These are phyloP conservation scores for Labia minor DNA, from an alignment of 2,888 invertebrate genomes.

Conservation along the genomic window DNA sequence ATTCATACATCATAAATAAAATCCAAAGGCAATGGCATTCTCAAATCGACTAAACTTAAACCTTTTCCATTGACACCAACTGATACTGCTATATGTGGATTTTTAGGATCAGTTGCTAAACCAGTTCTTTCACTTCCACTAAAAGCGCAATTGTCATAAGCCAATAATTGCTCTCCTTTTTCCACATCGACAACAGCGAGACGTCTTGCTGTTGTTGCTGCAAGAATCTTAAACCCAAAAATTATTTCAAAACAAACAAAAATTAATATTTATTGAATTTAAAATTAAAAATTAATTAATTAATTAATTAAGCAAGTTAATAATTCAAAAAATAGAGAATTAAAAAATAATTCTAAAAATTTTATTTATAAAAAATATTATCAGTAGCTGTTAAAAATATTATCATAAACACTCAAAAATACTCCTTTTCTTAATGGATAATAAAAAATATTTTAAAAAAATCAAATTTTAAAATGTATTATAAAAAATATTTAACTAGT, in stretches of 20 bases:
- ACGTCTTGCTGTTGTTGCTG: slow-evolving; percentile 39
- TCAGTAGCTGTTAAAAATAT: no score
- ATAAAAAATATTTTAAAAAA: no score
- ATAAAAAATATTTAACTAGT: no score
- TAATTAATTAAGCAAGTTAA: no score
- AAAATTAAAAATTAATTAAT: no score
- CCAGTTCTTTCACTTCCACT: slow-evolving; percentile 38
- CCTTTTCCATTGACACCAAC: slow-evolving; percentile 41
- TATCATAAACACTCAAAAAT: no score
- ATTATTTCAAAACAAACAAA: slow-evolving; percentile 14
- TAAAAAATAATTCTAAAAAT: no score
- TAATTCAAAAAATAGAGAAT: no score
- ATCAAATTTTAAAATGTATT: no score
- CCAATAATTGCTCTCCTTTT: slow-evolving; percentile 38
- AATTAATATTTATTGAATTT: no score
- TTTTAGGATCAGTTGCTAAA: slow-evolving; percentile 38
- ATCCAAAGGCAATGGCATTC: slow-evolving; percentile 41
- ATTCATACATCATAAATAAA: slow-evolving; percentile 39
- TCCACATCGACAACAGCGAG: slow-evolving; percentile 41
- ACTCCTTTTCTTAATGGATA: no score
- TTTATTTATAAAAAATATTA: no score
- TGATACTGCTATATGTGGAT: slow-evolving; percentile 39
- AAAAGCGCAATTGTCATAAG: slow-evolving; percentile 41
- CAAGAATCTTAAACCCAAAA: slow-evolving; percentile 40
- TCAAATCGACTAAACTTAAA: slow-evolving; percentile 38